Evolutionary conservation across 2,113 vertebrate species (phyloP).

Genomic region (Lepisosteus osseus): DNA sequence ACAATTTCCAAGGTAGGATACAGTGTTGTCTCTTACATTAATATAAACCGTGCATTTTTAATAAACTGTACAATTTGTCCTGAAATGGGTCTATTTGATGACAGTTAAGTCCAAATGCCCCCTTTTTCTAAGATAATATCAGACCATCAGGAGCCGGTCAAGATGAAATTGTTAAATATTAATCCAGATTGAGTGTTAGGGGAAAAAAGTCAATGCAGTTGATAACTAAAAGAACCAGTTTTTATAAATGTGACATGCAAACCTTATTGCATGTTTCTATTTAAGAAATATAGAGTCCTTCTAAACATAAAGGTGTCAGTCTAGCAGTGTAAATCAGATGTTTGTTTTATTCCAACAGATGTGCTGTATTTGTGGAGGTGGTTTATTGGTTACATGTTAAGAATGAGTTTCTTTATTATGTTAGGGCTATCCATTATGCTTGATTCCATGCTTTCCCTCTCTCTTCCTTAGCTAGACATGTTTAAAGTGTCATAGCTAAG

Average conservation of each 20-base stretch:
- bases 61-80: too few relatives aligned
- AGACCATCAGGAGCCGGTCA: too few relatives aligned
- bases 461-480: conserved; percentile 31
- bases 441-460: conserved; percentile 41
- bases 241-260: conserved; percentile 57
- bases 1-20: too few relatives aligned
- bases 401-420: conserved; percentile 20
- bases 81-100: too few relatives aligned
- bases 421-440: conserved; percentile 29
- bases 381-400: conserved; percentile 29
- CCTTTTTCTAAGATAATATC: too few relatives aligned
- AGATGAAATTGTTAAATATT: background rate
- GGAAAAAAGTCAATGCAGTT: background rate
- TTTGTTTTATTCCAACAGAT: conserved; percentile 43
- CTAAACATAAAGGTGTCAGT: conserved; percentile 44
- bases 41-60: too few relatives aligned
- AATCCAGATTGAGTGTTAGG: conserved; percentile 31
- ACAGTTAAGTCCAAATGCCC: too few relatives aligned
- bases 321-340: conserved; percentile 51
- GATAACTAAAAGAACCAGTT: conserved; percentile 35
- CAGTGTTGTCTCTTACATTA: too few relatives aligned
- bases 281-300: conserved; percentile 23
- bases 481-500: conserved; percentile 42
- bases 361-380: conserved; percentile 43
- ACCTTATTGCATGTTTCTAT: conserved; percentile 54